Evolutionary conservation across 2,797 vertebrate species (phyloP).

Genomic region (Lithobates sylvaticus): DNA sequence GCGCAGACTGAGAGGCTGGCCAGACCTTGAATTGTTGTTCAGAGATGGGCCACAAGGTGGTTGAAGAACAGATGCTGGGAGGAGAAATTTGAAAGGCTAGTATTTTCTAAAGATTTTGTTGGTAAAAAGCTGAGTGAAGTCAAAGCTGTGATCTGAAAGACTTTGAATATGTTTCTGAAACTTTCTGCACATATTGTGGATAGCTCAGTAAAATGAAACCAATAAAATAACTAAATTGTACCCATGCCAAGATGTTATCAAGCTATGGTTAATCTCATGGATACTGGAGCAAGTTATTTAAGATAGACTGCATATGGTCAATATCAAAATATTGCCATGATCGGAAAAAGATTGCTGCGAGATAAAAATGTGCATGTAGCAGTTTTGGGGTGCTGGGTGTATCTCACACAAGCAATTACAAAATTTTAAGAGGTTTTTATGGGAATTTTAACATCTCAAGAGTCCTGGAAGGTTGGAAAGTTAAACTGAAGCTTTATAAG

Average conservation of each 20-base stretch:
- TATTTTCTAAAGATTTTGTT: slow-evolving; percentile 38
- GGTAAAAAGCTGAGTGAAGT: not conserved
- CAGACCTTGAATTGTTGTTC: slow-evolving; percentile 64
- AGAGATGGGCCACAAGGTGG: slow-evolving; percentile 65
- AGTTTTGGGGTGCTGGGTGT: not conserved
- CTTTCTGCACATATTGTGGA: not conserved
- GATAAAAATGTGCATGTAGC: not conserved
- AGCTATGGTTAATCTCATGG: not conserved
- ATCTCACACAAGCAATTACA: not conserved
- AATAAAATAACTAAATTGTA: not conserved
- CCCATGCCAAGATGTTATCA: not conserved
- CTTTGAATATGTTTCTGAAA: not conserved
- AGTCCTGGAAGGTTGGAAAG: too few relatives aligned
- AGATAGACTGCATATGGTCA: too few relatives aligned
- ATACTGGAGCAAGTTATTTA: too few relatives aligned
- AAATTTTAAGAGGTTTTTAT: not conserved
- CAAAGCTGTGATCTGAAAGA: not conserved
- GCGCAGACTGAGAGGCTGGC: slow-evolving; percentile 69
- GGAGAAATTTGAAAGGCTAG: slow-evolving; percentile 61
- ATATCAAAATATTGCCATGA: not conserved
- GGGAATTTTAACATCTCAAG: too few relatives aligned
- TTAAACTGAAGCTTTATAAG: too few relatives aligned
- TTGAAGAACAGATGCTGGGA: slow-evolving; percentile 51
- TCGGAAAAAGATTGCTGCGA: not conserved
- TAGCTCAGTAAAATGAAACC: not conserved